Evolutionary conservation across 1,140 invertebrate genomes (phyloP), one percentile per base, ranked within the genome.

Genomic region (Laupala kohalensis): DNA sequence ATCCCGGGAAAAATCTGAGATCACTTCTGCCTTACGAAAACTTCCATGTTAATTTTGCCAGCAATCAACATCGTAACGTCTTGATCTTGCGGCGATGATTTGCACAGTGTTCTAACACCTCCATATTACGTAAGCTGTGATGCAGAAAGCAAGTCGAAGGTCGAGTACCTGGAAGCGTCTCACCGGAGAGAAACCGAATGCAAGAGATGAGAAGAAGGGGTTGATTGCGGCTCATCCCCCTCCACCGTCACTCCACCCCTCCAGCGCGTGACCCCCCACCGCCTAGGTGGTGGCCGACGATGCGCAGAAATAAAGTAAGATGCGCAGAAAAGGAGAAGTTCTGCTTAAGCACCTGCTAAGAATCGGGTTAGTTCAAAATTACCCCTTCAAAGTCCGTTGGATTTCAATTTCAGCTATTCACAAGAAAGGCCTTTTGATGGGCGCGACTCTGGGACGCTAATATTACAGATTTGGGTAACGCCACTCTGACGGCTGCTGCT

Each of bases 401-500:
- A 70, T 73, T 73, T 70, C 72, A 73, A 73, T 73, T 73, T 73
- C 72, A 73, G 68, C 72, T 70, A 70, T 73, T 73, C 68, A 62
- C 25, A 27, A 69, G 68, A 68, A 68, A 69, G 67, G 64, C 67
- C 72, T 73, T 73, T 73, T 73, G 72, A 73, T 73, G 72, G 72
- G 66, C 69, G 28, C 26, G 15, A 26, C 30, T 67, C 71, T 72
- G 25, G 25, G 63, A 71, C 25, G 62, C 71, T 74, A 74, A 74
- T 74, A 74, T 74, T 72, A 72, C 73, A 74, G 73, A 74, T 72
- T 74, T 74, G 67, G 73, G 67, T 74, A 74, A 74, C 73, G 68
- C 64, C 65, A 25, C 66, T 53, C 29, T 29, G n/a, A 15, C 37
- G 6, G 30, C 63, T 53, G 30, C 63, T 53, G 37, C 37, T 53